A percentile compares a stretch with the other conserved stretches of the same genome.
These are phyloP conservation scores for Oikopleura vanhoeffeni DNA, from an alignment of 23 tunicate species.

Conservation along the genomic window DNA sequence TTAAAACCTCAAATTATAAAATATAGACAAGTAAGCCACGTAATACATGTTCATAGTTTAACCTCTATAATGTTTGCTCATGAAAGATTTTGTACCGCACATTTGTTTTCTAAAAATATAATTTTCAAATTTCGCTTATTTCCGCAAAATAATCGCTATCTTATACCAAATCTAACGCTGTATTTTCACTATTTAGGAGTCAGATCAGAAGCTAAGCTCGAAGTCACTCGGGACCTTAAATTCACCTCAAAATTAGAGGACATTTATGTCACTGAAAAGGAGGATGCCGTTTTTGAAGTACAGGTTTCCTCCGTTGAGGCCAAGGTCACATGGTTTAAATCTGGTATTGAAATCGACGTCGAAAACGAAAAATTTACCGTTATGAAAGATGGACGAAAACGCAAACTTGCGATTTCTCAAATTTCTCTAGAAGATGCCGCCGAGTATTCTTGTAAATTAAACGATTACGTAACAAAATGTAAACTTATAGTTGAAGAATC, in stretches of 20 bases:
- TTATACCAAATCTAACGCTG: too few species aligned
- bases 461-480: background rate
- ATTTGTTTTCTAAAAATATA: too few species aligned
- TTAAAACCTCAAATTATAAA: too few species aligned
- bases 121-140: too few species aligned
- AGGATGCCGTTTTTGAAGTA: background rate
- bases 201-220: background rate
- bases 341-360: background rate
- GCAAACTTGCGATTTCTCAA: conserved; percentile 6
- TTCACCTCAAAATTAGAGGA: background rate
- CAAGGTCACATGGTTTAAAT: background rate
- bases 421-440: conserved; percentile 16
- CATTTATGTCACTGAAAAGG: background rate
- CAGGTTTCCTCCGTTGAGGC: background rate
- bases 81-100: too few species aligned
- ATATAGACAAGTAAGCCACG: too few species aligned
- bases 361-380: background rate
- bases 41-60: too few species aligned
- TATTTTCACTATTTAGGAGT: too few species aligned
- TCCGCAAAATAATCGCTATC: too few species aligned
- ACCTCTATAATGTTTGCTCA: too few species aligned
- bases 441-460: background rate
- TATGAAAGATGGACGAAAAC: conserved; percentile 18
- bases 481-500: background rate
- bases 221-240: background rate